Conservation (phyloP, 2,888 invertebrate genomes). For the Lepidochitona cinerea region DNA sequence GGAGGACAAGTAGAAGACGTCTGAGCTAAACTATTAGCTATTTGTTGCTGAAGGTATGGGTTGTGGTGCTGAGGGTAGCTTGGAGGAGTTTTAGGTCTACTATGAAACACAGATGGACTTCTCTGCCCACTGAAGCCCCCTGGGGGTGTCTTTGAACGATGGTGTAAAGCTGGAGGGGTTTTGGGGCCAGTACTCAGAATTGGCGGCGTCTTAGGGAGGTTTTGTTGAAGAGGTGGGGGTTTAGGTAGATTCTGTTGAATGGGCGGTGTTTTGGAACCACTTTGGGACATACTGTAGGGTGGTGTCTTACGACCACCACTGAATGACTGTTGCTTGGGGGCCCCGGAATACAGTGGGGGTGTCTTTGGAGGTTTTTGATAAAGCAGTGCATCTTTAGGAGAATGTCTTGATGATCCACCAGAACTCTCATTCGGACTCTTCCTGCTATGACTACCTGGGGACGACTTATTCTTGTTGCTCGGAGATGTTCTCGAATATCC, state of each 20-base stretch:
- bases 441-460: too few relatives aligned
- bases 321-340: not conserved
- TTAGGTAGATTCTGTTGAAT: not conserved
- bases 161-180: not conserved
- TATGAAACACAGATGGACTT: not conserved
- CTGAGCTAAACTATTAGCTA: too few relatives aligned
- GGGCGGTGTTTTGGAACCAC: not conserved
- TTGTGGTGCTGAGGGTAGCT: not conserved
- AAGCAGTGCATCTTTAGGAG: not conserved
- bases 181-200: not conserved
- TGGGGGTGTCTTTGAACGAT: not conserved
- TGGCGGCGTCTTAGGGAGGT: not conserved
- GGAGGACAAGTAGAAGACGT: too few relatives aligned
- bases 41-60: too few relatives aligned
- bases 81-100: not conserved
- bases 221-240: not conserved
- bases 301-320: not conserved
- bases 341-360: not conserved
- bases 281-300: not conserved
- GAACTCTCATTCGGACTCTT: not conserved
- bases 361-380: not conserved
- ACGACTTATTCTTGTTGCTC: not conserved
- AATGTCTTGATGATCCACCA: not conserved
- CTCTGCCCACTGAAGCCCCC: not conserved
- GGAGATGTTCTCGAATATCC: not conserved